A percentile compares a stretch with the other conserved stretches of the same genome.
These are phyloP conservation scores for Torymus tubicola DNA, from an alignment of 2,888 invertebrate genomes.

Conservation along the genomic window DNA sequence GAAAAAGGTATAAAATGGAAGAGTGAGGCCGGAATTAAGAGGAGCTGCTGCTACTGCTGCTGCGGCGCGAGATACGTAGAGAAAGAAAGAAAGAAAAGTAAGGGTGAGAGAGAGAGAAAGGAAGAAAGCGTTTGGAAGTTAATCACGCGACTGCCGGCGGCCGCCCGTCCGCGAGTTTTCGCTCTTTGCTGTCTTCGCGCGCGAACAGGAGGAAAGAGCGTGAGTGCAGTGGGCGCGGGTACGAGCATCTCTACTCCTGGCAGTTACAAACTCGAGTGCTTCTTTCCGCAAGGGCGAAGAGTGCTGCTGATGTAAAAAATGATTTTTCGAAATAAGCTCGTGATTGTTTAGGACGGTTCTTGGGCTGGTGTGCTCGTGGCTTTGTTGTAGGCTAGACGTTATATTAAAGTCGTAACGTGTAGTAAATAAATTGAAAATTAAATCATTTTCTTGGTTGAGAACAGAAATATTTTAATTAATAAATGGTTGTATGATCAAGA, in stretches of 20 bases:
- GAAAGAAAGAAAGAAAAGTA: constrained; percentile 3
- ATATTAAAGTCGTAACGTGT: no score
- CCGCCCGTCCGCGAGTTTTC: constrained; percentile 59
- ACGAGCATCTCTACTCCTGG: constrained; percentile 42
- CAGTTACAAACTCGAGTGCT: constrained; percentile 63
- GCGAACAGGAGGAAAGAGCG: neutral
- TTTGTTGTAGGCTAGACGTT: no score
- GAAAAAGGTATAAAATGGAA: constrained; percentile 12
- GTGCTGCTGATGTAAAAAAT: constrained; percentile 19
- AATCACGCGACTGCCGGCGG: constrained; percentile 66
- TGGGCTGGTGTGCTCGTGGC: no score
- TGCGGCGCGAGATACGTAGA: constrained; percentile 24
- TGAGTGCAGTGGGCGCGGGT: no score
- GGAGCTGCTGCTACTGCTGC: neutral
- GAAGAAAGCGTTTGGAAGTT: constrained; percentile 64
- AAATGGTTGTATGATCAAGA: no score
- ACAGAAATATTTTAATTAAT: no score
- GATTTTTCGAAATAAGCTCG: constrained; percentile 14
- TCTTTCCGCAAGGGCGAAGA: neutral
- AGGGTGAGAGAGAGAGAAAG: constrained; percentile 20
- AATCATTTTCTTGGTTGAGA: no score
- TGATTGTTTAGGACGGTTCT: no score
- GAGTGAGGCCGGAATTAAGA: constrained; percentile 8
- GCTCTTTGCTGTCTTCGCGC: constrained; percentile 61
- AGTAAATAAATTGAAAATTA: no score